These are phyloP conservation scores for Ara ararauna DNA, from an alignment of 2,797 vertebrate species.

Conservation along the genomic window DNA sequence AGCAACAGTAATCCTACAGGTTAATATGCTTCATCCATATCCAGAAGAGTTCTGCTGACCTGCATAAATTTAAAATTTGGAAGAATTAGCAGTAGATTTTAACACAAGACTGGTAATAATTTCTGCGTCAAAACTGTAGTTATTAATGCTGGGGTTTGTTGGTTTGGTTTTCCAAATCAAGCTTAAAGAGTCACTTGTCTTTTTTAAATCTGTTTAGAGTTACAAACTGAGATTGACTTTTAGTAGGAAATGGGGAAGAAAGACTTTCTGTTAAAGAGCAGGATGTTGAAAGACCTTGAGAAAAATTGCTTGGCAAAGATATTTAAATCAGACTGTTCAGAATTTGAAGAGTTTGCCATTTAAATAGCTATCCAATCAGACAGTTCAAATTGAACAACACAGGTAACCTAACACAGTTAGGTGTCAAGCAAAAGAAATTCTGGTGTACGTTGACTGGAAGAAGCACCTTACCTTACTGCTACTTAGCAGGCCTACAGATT, in stretches of 20 bases:
- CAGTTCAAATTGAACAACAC: not conserved
- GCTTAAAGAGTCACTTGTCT: not conserved
- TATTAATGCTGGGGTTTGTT: not conserved
- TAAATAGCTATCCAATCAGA: not conserved
- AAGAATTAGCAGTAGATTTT: not conserved
- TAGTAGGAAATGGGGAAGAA: not conserved
- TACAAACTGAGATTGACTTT: not conserved
- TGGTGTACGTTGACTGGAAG: not conserved
- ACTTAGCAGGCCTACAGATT: not conserved
- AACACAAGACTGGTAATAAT: not conserved
- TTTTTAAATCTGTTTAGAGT: not conserved
- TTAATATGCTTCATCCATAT: slow-evolving; percentile 20
- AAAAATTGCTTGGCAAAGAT: not conserved
- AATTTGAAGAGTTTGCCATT: not conserved
- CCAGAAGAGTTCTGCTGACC: slow-evolving; percentile 3
- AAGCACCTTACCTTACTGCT: slow-evolving; percentile 25
- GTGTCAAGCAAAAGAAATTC: slow-evolving; percentile 21
- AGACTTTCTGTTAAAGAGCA: not conserved
- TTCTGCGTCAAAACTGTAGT: not conserved
- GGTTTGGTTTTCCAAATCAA: not conserved
- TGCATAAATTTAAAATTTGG: not conserved
- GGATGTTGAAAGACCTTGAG: not conserved
- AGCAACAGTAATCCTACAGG: slow-evolving; percentile 5
- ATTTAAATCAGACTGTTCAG: not conserved
- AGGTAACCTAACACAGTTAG: not conserved